A percentile compares a stretch with the other conserved stretches of the same genome.
phyloP scores from a whole-genome alignment of 2,113 vertebrate genomes.

The Saguinus imperator region DNA sequence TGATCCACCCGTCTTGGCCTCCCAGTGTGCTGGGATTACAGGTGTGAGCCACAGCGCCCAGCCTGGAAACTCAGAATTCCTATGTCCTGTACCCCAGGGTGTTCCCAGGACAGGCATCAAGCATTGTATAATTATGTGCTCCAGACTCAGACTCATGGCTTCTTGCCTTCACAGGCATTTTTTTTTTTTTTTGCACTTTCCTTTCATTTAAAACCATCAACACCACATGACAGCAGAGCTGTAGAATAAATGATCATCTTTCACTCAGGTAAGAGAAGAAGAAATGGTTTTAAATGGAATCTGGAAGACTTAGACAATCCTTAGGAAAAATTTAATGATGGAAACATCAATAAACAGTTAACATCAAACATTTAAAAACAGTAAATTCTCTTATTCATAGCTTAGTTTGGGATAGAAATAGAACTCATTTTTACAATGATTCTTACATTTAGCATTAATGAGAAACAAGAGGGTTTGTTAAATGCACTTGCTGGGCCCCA shows the following conservation, averaged over 20 bases:
- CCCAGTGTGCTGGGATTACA: too few relatives aligned
- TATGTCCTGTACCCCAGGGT: not conserved
- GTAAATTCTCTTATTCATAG: not conserved
- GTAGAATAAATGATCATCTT: not conserved
- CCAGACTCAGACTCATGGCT: not conserved
- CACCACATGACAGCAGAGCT: not conserved
- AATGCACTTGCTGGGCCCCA: not conserved
- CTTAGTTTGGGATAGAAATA: not conserved
- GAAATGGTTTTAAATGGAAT: not conserved
- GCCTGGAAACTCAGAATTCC: not conserved
- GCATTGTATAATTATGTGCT: not conserved
- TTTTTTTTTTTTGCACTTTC: not conserved
- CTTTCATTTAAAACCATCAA: conserved; percentile 6
- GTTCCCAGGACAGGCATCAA: not conserved
- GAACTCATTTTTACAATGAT: not conserved
- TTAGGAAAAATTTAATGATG: not conserved
- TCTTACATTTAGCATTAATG: not conserved
- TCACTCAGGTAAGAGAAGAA: not conserved
- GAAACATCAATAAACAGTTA: not conserved
- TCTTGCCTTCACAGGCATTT: not conserved
- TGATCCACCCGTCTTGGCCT: too few relatives aligned
- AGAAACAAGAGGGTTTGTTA: not conserved
- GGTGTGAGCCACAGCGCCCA: too few relatives aligned
- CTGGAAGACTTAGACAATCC: not conserved
- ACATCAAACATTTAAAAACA: not conserved